Evolutionary conservation across 2,888 invertebrate species (phyloP), one percentile per base, ranked within the genome.

Genomic region (Pachycephus smyrnensis): DNA sequence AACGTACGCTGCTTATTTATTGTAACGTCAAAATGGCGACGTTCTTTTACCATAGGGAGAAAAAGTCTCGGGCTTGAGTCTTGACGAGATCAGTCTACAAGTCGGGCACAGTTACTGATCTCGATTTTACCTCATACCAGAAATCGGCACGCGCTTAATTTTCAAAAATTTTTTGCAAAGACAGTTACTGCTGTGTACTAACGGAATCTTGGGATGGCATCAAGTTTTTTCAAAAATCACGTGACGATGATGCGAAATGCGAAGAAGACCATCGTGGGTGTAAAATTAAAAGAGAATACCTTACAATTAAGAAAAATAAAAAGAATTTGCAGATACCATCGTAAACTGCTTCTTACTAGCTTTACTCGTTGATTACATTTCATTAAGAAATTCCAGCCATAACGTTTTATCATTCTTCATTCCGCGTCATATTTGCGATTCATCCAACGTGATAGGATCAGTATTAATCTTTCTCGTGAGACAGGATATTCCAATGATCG

Each of bases 221-320:
- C 55, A 80, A 77, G 81, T 75, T 55, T 6, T 15, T 23, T 74
- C 78, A 74, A 76, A 76, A 81, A 82, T 71, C 32, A 71, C 71
- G 71, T 33, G 71, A 71, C 79, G 78, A 84, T 82, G 81, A 81
- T 79, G 82, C 82, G 83, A 80, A 80, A 88, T 87, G 87, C 86
- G 82, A 82, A 88, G 88, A 83, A 80, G 84, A 81, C 84, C 84
- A 79, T 84, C 86, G 88, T 88, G 83, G 85, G 88, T 88, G 82
- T 33, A 55, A 33, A 71, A 71, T 12, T 71, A 71, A 32, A 69
- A 15, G 6, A 2, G 69, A 69, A 69, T 69, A 33, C 32, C 9
- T 33, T 55, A 23, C 23, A 9, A 23, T 9, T 55, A 9, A 55
- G n/a, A n/a, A 1, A 55, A 2, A 23, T 9, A 55, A 2, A 55